Evolutionary conservation across 2,888 invertebrate species (phyloP).

Genomic region (Chromoteleia sp.): DNA sequence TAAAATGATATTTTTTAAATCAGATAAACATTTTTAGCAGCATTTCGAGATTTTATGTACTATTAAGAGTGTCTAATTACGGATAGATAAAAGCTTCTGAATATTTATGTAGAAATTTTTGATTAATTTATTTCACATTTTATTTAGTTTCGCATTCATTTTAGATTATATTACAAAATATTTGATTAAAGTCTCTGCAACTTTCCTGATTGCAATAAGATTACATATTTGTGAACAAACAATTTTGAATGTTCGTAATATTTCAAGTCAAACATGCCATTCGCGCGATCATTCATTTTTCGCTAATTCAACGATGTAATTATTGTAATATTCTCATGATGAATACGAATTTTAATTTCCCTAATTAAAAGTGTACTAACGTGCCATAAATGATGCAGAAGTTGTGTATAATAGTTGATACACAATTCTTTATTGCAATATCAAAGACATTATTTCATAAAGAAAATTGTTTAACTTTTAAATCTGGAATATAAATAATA

Average conservation of each 20-base stretch:
- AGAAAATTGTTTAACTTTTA: background rate
- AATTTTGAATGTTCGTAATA: background rate
- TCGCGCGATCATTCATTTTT: slow-evolving; percentile 27
- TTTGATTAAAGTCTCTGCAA: too few relatives aligned
- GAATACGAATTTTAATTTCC: slow-evolving; percentile 45
- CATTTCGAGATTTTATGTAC: too few relatives aligned
- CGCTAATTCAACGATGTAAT: slow-evolving; percentile 36
- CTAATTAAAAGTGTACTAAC: slow-evolving; percentile 44
- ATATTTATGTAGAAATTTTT: too few relatives aligned
- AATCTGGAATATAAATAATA: background rate
- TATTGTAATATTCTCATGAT: slow-evolving; percentile 37
- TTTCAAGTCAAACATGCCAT: slow-evolving; percentile 30
- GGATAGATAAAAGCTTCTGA: too few relatives aligned
- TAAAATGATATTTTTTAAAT: background rate
- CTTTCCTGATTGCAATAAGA: too few relatives aligned
- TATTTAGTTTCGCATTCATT: too few relatives aligned
- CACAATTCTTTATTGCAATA: too few relatives aligned
- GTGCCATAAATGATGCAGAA: slow-evolving; percentile 11
- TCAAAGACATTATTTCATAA: background rate
- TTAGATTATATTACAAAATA: too few relatives aligned
- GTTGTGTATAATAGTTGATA: slow-evolving; percentile 2
- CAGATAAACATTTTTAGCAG: too few relatives aligned
- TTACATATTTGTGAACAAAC: too few relatives aligned
- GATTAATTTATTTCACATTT: too few relatives aligned
- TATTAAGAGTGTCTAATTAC: too few relatives aligned